Conservation (phyloP, 2,888 invertebrate species). For the Itoplectis maculator region DNA sequence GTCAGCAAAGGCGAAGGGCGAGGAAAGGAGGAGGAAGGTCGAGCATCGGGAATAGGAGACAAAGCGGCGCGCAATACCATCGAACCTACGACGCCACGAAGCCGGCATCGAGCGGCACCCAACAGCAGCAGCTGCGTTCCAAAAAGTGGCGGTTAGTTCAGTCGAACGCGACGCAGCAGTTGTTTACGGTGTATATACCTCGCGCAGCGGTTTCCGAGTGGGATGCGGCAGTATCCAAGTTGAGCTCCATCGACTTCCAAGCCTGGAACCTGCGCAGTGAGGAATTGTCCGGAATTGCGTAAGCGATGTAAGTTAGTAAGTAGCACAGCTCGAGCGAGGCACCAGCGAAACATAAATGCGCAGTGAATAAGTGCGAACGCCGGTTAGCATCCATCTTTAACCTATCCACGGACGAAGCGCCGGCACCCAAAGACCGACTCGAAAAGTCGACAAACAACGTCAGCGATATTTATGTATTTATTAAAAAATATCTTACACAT, state of each 20-base stretch:
- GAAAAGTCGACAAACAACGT: too few species aligned
- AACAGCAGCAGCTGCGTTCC: neutral
- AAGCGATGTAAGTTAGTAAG: conserved; percentile 62
- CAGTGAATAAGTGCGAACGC: conserved; percentile 22
- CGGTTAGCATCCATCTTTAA: conserved; percentile 7
- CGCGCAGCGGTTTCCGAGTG: conserved; percentile 6
- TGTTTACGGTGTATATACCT: conserved; percentile 7
- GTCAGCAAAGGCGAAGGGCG: neutral
- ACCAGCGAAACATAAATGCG: neutral
- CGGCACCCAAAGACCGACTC: neutral
- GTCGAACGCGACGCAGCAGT: neutral
- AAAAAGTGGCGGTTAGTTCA: neutral
- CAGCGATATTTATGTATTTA: conserved; percentile 71
- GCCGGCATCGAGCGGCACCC: neutral
- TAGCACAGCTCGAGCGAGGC: conserved; percentile 16
- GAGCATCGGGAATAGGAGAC: neutral
- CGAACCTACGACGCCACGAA: neutral
- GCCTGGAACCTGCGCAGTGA: conserved; percentile 47
- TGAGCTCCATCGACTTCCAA: conserved; percentile 37
- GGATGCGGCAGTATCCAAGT: conserved; percentile 10
- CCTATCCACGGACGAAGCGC: neutral
- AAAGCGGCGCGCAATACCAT: conserved; percentile 16
- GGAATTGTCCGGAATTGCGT: conserved; percentile 7
- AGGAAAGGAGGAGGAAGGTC: neutral
- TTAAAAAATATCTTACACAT: conserved; percentile 81